Percentiles rank a stretch among this genome's conserved stretches.
Evolutionary conservation across 2,113 vertebrate species (phyloP).

Genomic region (Clinocottus analis): DNA sequence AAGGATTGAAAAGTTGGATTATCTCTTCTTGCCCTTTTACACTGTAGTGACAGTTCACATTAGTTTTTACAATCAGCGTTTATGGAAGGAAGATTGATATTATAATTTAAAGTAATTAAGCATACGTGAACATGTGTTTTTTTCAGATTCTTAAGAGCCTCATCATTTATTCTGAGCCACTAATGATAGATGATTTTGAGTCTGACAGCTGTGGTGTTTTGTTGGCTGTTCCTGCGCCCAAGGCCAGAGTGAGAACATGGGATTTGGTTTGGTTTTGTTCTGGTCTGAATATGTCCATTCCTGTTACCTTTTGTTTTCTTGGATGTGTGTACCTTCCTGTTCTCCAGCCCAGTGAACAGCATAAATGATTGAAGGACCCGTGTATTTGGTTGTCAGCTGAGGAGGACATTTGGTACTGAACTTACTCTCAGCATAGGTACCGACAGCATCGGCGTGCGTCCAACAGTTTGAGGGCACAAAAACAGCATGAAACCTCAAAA

Average conservation of each 20-base stretch:
- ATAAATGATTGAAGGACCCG: slow-evolving; percentile 62
- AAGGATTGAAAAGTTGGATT: background rate
- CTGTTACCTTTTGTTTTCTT: slow-evolving; percentile 54
- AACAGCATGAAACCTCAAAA: slow-evolving; percentile 25
- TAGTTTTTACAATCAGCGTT: background rate
- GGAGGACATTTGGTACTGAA: slow-evolving; percentile 59
- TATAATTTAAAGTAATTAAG: slow-evolving; percentile 6
- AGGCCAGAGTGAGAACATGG: slow-evolving; percentile 1
- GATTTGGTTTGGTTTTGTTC: slow-evolving; percentile 36
- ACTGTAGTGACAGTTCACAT: background rate
- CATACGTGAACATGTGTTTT: background rate
- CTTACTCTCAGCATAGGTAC: slow-evolving; percentile 28
- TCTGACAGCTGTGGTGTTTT: slow-evolving; percentile 7
- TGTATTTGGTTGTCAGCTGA: slow-evolving; percentile 66
- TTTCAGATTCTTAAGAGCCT: background rate
- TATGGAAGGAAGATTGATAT: background rate
- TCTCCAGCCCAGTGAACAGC: slow-evolving; percentile 60
- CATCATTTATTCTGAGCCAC: slow-evolving; percentile 11
- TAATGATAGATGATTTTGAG: background rate
- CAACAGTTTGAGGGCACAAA: slow-evolving; percentile 6
- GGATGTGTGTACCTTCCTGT: slow-evolving; percentile 37
- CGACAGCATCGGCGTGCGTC: slow-evolving; percentile 46
- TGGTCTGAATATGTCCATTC: slow-evolving; percentile 63
- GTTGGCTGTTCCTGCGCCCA: background rate
- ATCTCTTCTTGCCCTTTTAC: background rate